Evolutionary conservation across 2,888 invertebrate genomes (phyloP), one percentile per base, ranked within the genome.

Genomic region (Rutpela maculata): DNA sequence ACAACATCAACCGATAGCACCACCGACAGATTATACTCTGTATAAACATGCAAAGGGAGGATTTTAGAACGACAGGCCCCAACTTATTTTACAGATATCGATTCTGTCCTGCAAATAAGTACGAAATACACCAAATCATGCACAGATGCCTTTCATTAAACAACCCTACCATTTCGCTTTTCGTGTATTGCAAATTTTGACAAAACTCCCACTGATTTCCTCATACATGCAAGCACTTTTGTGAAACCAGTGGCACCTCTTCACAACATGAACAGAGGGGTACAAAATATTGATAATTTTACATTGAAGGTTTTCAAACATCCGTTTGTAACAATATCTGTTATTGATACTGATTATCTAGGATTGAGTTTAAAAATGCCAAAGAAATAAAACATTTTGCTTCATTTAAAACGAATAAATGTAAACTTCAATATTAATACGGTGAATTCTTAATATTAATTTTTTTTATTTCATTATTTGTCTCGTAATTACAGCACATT

Each of bases 41-140:
- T 83, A 81, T 80, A 83, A 83, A 84, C 83, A 84, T 81, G 81
- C 76, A 83, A 83, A 83, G 83, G 84, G 84, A 80, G 84, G 83
- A 82, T 82, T 83, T 82, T 76, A 81, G 74, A 67, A 74, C 68
- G 67, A 60, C 75, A 73, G 60, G 74, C 73, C 77, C 76, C 63
- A 74, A 70, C 59, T 78, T 77, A 70, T 70, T 74, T 68, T 57
- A 55, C 67, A 71, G 74, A 66, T 74, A 70, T 70, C 70, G 70
- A 60, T 70, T 70, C 57, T 19, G 26, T 38, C 18, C 59, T 60
- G 19, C 11, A 70, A 70, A 43, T 57, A 59, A 59, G 70, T 59
- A 70, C 60, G 70, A 43, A 70, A 70, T 70, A 59, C 15, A 59
- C 59, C 70, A 70, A 70, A 70, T 70, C 59, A 38, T 35, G 60